phyloP scores from a whole-genome alignment of 1,140 invertebrate genomes.

The Arctopsyche grandis region DNA sequence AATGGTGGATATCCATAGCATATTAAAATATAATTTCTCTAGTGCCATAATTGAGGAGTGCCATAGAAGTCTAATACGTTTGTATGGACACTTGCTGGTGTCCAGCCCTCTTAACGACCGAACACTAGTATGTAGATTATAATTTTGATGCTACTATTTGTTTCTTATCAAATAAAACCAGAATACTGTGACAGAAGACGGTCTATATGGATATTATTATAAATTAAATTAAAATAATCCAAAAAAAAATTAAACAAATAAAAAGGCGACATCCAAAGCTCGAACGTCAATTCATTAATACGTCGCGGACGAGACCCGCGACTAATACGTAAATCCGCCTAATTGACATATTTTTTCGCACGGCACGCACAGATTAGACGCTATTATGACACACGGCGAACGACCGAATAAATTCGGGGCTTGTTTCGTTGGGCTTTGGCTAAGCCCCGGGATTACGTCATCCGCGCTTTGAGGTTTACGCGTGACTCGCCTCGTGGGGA shows the following conservation, averaged over 20 bases:
- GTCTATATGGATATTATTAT: too few species aligned
- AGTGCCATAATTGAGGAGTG: too few species aligned
- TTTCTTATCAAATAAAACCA: too few species aligned
- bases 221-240: neutral
- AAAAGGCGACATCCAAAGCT: too few species aligned
- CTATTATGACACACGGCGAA: neutral
- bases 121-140: too few species aligned
- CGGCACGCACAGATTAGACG: slow-evolving; percentile 14
- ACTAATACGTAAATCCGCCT: neutral
- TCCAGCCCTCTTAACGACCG: too few species aligned
- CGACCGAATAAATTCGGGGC: slow-evolving; percentile 21
- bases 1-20: too few species aligned
- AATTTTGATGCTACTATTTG: too few species aligned
- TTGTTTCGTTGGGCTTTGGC: neutral
- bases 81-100: too few species aligned
- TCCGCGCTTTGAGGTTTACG: slow-evolving; percentile 22
- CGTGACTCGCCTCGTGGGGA: slow-evolving; percentile 20
- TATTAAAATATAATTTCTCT: too few species aligned
- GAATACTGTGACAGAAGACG: too few species aligned
- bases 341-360: neutral
- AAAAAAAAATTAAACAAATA: neutral
- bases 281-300: neutral
- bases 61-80: too few species aligned
- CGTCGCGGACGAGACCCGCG: neutral
- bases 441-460: slow-evolving; percentile 14